phyloP scores from a whole-genome alignment of 2,797 vertebrate genomes.

The Margarornis squamiger region DNA sequence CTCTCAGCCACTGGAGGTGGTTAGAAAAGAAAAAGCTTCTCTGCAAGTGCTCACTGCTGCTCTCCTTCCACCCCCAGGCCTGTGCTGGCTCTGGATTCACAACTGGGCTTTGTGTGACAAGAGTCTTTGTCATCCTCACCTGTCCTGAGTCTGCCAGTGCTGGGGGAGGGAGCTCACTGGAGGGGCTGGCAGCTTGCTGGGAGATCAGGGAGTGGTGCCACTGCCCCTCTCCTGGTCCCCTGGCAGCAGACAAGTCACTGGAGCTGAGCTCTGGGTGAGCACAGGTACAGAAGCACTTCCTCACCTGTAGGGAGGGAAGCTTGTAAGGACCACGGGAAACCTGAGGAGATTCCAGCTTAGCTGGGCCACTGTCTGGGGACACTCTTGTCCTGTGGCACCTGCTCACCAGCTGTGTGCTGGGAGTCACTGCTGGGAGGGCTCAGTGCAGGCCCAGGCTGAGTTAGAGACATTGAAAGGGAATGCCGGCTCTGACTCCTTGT shows the following conservation, averaged over 20 bases:
- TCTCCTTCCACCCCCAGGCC: background rate
- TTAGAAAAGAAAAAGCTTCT: background rate
- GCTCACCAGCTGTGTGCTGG: background rate
- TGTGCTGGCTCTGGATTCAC: background rate
- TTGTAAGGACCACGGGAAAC: fast-evolving
- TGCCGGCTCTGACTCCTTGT: background rate
- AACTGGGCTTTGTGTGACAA: background rate
- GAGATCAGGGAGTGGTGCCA: background rate
- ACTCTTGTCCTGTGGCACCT: background rate
- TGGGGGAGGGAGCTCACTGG: background rate
- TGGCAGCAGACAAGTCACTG: background rate
- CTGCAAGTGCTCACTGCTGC: background rate
- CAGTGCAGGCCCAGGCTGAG: background rate
- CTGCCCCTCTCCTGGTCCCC: background rate
- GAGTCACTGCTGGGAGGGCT: background rate
- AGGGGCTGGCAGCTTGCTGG: background rate
- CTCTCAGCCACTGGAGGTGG: background rate
- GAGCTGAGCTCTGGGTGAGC: background rate
- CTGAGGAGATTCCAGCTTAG: background rate
- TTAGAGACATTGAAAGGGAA: background rate
- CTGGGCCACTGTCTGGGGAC: background rate
- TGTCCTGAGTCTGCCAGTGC: background rate
- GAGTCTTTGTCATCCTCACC: background rate
- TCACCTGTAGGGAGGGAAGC: background rate
- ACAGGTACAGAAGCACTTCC: background rate